Percentiles rank a stretch among this genome's conserved stretches.
These are phyloP conservation scores for Bos javanicus DNA, from an alignment of 2,113 vertebrate genomes.

Conservation along the genomic window DNA sequence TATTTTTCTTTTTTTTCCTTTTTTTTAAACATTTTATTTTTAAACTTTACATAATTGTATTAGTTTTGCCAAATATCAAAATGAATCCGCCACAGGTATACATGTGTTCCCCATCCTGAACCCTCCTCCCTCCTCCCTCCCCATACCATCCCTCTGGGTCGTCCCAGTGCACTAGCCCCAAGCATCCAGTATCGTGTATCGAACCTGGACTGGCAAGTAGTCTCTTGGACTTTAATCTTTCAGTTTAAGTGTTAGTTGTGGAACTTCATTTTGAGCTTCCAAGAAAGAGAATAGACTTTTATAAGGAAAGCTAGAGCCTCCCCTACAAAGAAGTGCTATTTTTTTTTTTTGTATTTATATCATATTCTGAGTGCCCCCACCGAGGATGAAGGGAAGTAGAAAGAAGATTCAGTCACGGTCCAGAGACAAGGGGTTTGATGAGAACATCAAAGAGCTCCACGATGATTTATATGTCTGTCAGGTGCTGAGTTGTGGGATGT, in stretches of 20 bases:
- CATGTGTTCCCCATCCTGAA: no score
- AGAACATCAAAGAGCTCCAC: background rate
- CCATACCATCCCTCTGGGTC: no score
- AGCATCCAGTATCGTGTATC: no score
- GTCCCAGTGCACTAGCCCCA: no score
- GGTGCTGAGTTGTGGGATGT: background rate
- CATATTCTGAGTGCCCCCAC: background rate
- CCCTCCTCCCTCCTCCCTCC: no score
- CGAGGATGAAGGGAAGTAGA: background rate
- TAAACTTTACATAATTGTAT: no score
- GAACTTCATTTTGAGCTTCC: slow-evolving; percentile 1
- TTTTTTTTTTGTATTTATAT: background rate
- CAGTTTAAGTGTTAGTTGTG: background rate
- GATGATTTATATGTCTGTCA: slow-evolving; percentile 37
- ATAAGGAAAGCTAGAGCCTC: background rate
- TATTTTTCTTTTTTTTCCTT: no score
- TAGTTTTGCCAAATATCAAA: no score
- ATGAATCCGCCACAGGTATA: no score
- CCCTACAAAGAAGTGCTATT: slow-evolving; percentile 18
- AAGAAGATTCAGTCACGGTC: background rate
- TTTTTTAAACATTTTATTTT: no score
- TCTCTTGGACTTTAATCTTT: slow-evolving; percentile 16
- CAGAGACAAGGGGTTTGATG: background rate
- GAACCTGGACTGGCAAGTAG: background rate
- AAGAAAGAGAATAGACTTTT: slow-evolving; percentile 43